Base-by-base conservation (phyloP, 1,140 invertebrate species). In the Bombus soroeensis region DNA sequence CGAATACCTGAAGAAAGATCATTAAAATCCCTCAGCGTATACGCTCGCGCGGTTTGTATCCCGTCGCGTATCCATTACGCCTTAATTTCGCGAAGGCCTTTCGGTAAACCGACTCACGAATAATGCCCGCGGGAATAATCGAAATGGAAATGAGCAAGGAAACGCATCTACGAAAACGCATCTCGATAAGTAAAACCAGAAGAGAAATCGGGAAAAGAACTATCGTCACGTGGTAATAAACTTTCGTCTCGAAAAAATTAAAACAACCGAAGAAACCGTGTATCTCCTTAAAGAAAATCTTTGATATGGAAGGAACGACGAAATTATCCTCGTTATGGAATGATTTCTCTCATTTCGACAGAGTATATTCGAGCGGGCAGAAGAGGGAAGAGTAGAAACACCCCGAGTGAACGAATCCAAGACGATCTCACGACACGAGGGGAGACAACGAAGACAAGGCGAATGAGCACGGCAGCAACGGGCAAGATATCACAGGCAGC, bases 1-100 rank as follows among this genome's bases (percentile, higher is more conserved):
- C 85, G 88, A 90, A 89, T 90, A 85, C 86, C 88, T 90, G 89
- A 82, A 85, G 89, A 88, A 90, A 88, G 89, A 89, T 90, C 89
- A 90, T 90, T 89, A 90, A 90, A 90, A 89, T 90, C 89, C 86
- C 78, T 47, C 68, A 70, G 71, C 85, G 88, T 87, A 74, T 83
- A 72, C 81, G 70, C 81, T 77, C 88, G 64, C 88, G 79, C 85
- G 88, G 86, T 90, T 90, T 88, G 78, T 82, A 79, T 76, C 88
- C 86, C 86, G 86, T 90, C 88, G 89, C 82, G 88, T 88, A 90
- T 86, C 88, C 88, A 89, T 90, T 89, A 89, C 83, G 74, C 85
- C 88, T 79, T 86, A 82, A 88, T 89, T 89, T 89, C 76, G 84
- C 88, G 53, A 81, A 83, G 73, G n/a, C 66, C 84, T 81, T 88